Conservation (phyloP, 2,797 vertebrate genomes). For the Parauchenoglanis ngamensis region DNA sequence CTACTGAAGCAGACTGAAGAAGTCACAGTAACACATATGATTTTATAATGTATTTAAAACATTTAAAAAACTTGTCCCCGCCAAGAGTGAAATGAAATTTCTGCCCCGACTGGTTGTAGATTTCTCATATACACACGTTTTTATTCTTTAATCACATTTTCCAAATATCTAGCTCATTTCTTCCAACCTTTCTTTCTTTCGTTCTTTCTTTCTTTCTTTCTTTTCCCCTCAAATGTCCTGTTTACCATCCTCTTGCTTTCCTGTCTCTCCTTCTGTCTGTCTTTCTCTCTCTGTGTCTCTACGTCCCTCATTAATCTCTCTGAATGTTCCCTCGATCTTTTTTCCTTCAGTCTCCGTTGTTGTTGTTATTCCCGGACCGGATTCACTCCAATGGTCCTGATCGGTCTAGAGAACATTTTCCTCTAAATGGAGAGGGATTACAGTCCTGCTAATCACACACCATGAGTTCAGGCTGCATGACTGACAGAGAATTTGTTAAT, state of each 20-base stretch:
- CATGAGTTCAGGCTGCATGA: constrained; percentile 43
- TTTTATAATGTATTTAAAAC: no score
- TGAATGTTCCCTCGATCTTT: constrained; percentile 31
- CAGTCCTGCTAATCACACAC: constrained; percentile 53
- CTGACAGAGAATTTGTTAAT: constrained; percentile 52
- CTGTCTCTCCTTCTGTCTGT: constrained; percentile 20
- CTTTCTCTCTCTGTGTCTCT: constrained; percentile 38
- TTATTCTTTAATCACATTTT: neutral
- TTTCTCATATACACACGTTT: neutral
- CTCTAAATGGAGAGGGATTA: constrained; percentile 57
- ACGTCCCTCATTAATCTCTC: constrained; percentile 23
- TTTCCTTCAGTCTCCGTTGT: constrained; percentile 21
- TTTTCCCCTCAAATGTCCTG: neutral
- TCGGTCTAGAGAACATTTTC: constrained; percentile 35
- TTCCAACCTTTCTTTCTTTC: neutral
- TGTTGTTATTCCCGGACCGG: constrained; percentile 46
- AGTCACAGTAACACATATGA: no score
- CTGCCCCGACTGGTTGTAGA: no score
- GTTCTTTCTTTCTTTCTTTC: neutral
- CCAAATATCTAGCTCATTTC: neutral
- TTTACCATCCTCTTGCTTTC: constrained; percentile 1
- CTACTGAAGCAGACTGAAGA: no score
- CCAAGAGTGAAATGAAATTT: no score
- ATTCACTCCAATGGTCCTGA: constrained; percentile 40
- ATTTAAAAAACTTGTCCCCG: no score